Conservation (phyloP, 2,888 invertebrate species). For the Plebejus melissa region DNA sequence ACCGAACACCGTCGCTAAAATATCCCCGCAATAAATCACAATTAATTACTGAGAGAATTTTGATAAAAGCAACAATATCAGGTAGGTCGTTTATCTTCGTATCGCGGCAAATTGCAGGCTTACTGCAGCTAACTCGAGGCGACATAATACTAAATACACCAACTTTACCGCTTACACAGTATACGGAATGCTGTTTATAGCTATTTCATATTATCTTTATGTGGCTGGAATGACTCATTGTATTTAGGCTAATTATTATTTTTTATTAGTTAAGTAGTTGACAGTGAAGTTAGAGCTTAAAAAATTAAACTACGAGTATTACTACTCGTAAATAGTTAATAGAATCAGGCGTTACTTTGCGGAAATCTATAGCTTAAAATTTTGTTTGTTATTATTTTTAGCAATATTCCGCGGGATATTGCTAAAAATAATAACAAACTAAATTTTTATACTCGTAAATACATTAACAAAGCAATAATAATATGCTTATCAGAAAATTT, state of each 20-base stretch:
- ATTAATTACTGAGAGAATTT: constrained; percentile 2
- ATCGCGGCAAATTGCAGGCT: constrained; percentile 27
- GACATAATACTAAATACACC: constrained; percentile 35
- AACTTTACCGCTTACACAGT: constrained; percentile 35
- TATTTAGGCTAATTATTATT: constrained; percentile 29
- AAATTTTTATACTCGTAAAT: too few species aligned
- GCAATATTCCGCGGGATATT: too few species aligned
- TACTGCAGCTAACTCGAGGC: constrained; percentile 38
- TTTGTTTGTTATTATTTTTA: too few species aligned
- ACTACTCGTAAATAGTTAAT: too few species aligned
- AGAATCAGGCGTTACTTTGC: too few species aligned
- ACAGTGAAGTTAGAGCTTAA: too few species aligned
- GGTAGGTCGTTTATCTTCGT: constrained; percentile 26
- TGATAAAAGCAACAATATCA: constrained; percentile 13
- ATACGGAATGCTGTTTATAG: background rate
- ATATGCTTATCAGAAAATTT: too few species aligned
- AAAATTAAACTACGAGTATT: too few species aligned
- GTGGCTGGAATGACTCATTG: background rate
- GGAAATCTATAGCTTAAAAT: too few species aligned
- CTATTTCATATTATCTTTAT: background rate
- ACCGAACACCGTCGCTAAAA: constrained; percentile 13
- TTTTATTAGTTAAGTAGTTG: too few species aligned
- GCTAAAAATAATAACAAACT: too few species aligned
- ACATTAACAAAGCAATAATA: too few species aligned
- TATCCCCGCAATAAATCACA: constrained; percentile 20